phyloP scores from a whole-genome alignment of 2,888 invertebrate species.

The Spicauda simplicius region DNA sequence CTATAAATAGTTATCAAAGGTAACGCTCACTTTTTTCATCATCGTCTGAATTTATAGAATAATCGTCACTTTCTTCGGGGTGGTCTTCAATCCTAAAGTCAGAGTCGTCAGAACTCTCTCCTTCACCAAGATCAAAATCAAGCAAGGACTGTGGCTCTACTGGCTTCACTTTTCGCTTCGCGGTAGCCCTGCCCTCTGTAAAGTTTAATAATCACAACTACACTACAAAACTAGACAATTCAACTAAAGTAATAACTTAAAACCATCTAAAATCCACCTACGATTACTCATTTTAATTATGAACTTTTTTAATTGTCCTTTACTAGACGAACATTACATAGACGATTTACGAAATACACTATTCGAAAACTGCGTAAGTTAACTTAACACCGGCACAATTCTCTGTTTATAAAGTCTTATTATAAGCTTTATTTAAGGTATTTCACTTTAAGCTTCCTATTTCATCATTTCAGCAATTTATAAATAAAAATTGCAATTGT shows the following conservation, averaged over 20 bases:
- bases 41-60: conserved; percentile 88
- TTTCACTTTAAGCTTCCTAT: no score
- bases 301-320: conserved; percentile 5
- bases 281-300: conserved; percentile 28
- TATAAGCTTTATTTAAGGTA: background rate
- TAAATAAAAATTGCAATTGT: no score
- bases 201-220: background rate
- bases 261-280: conserved; percentile 20
- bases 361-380: background rate
- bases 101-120: conserved; percentile 97
- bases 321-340: conserved; percentile 1
- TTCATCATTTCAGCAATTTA: no score
- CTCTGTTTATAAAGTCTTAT: background rate
- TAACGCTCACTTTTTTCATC: conserved; percentile 81
- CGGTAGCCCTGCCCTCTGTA: conserved; percentile 85
- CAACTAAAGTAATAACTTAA: background rate
- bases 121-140: conserved; percentile 94
- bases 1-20: background rate
- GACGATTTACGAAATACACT: background rate
- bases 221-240: conserved; percentile 5
- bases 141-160: conserved; percentile 90
- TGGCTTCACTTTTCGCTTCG: conserved; percentile 92
- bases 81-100: conserved; percentile 97
- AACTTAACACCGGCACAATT: background rate
- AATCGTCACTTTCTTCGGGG: conserved; percentile 91